Evolutionary conservation across 2,888 invertebrate species (phyloP).

Genomic region (Diarsia brunnea): DNA sequence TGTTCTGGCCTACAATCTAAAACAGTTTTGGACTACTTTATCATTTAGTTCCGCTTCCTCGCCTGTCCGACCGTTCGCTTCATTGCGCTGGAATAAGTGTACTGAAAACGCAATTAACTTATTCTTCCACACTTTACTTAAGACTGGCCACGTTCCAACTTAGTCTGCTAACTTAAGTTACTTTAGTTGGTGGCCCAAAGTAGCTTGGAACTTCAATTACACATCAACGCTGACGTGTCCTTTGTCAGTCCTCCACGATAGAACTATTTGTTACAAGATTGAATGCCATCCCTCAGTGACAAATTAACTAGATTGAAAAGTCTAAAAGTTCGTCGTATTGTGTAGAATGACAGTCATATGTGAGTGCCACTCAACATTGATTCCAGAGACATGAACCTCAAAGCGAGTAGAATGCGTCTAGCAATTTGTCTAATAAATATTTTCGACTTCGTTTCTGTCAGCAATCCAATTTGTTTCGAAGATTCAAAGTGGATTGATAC

Average conservation of each 20-base stretch:
- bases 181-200: conserved; percentile 46
- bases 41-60: conserved; percentile 17
- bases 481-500: conserved; percentile 12
- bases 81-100: conserved; percentile 36
- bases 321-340: conserved; percentile 16
- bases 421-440: conserved; percentile 32
- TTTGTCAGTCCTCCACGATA: conserved; percentile 27
- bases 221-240: conserved; percentile 36
- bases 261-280: conserved; percentile 13
- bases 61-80: conserved; percentile 24
- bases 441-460: conserved; percentile 18
- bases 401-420: conserved; percentile 30
- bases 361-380: conserved; percentile 36
- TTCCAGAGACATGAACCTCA: conserved; percentile 15
- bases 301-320: conserved; percentile 34
- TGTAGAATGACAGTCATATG: conserved; percentile 8
- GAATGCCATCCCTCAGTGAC: conserved; percentile 16
- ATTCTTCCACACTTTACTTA: conserved; percentile 60
- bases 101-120: conserved; percentile 57
- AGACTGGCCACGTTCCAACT: conserved; percentile 61
- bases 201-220: conserved; percentile 53
- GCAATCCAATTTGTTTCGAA: conserved; percentile 37
- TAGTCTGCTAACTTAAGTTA: conserved; percentile 41
- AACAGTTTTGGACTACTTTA: conserved; percentile 3
- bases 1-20: not conserved